Percentiles rank a stretch among this genome's conserved stretches.
phyloP scores from a whole-genome alignment of 2,113 vertebrate species.

The Sebastes fasciatus region DNA sequence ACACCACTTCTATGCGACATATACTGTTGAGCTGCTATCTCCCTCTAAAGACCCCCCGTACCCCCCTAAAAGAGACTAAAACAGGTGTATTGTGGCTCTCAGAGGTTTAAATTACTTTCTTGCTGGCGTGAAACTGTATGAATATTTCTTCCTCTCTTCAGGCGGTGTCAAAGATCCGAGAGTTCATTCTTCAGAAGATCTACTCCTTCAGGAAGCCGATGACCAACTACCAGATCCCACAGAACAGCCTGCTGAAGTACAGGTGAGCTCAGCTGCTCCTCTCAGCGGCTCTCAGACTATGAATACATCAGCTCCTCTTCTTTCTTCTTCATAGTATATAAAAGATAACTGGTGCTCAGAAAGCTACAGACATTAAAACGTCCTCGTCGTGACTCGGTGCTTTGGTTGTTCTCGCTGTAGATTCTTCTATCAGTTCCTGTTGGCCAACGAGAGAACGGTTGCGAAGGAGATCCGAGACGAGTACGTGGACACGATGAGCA shows the following conservation, averaged over 20 bases:
- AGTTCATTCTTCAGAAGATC: constrained; percentile 95
- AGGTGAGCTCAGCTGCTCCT: constrained; percentile 75
- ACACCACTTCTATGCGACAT: too few relatives aligned
- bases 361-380: too few relatives aligned
- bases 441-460: constrained; percentile 91
- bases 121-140: background rate
- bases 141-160: constrained; percentile 41
- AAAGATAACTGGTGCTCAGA: too few relatives aligned
- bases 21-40: too few relatives aligned
- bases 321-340: background rate
- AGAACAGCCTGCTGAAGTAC: constrained; percentile 93
- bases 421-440: constrained; percentile 94
- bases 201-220: constrained; percentile 95
- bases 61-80: too few relatives aligned
- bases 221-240: constrained; percentile 97
- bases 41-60: too few relatives aligned
- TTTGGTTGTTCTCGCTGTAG: constrained; percentile 64
- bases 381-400: too few relatives aligned
- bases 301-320: background rate
- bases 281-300: background rate
- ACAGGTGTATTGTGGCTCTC: too few relatives aligned
- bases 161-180: constrained; percentile 94
- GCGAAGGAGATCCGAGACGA: constrained; percentile 93
- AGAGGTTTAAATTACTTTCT: background rate
- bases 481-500: constrained; percentile 95